Conservation (phyloP, 2,888 invertebrate genomes). For the Erebia aethiops region DNA sequence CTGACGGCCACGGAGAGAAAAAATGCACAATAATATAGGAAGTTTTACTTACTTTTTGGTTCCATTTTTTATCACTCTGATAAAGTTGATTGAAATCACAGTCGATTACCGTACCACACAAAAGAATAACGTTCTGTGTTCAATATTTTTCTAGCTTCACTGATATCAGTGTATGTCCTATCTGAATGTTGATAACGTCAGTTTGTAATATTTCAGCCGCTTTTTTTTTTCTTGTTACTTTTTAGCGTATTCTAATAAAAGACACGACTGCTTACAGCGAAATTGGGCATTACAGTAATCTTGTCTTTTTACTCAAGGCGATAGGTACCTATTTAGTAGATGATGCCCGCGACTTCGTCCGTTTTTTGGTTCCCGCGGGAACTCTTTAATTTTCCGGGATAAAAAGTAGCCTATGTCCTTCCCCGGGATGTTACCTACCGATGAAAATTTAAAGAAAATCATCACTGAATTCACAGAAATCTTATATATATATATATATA, state of each 20-base stretch:
- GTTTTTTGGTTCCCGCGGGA: too few species aligned
- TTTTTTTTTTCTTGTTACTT: neutral
- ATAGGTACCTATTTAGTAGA: too few species aligned
- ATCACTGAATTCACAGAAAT: too few species aligned
- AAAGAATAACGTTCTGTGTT: conserved; percentile 17
- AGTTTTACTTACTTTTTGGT: conserved; percentile 32
- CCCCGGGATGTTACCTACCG: too few species aligned
- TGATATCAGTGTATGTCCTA: conserved; percentile 29
- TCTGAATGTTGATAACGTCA: conserved; percentile 29
- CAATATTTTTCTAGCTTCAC: conserved; percentile 3
- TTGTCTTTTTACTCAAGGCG: too few species aligned
- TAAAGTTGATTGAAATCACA: conserved; percentile 17
- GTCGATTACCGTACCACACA: conserved; percentile 12
- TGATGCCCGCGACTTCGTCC: too few species aligned
- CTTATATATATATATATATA: too few species aligned
- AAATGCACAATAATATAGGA: conserved; percentile 10
- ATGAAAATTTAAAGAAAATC: too few species aligned
- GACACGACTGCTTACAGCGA: neutral
- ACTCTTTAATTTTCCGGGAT: too few species aligned
- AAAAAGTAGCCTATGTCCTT: too few species aligned
- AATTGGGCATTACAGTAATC: neutral
- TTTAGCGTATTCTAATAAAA: neutral
- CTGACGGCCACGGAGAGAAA: neutral
- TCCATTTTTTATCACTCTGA: conserved; percentile 22
- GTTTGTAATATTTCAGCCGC: neutral